These are phyloP conservation scores for Orussus abietinus DNA, from an alignment of 1,140 invertebrate species.

Conservation along the genomic window DNA sequence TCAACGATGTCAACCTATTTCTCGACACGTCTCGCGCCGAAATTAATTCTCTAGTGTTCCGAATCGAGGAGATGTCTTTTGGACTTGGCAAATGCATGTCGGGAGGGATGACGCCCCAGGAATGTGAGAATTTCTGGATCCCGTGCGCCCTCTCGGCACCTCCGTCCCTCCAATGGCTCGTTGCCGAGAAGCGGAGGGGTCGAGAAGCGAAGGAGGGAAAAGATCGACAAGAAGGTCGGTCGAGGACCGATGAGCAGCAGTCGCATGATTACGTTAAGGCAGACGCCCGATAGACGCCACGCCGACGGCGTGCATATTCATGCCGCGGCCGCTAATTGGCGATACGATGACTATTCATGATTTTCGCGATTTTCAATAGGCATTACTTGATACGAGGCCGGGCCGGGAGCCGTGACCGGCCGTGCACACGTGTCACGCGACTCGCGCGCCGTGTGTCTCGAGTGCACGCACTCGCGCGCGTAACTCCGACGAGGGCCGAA, in stretches of 20 bases:
- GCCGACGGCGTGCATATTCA: conserved; percentile 41
- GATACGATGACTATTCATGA: conserved; percentile 50
- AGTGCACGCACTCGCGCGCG: conserved; percentile 22
- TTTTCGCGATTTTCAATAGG: conserved; percentile 50
- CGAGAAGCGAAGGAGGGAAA: not conserved
- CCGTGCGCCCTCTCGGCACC: too few relatives aligned
- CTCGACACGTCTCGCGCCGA: too few relatives aligned
- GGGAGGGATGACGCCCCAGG: too few relatives aligned
- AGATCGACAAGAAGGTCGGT: conserved; percentile 19
- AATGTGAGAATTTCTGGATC: not conserved
- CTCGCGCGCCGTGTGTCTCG: conserved; percentile 12
- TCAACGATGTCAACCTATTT: too few relatives aligned
- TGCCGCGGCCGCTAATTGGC: conserved; percentile 43
- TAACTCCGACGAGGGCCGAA: too few relatives aligned
- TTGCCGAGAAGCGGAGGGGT: too few relatives aligned
- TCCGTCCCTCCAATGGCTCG: too few relatives aligned
- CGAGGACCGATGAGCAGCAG: conserved; percentile 24
- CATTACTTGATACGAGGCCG: conserved; percentile 32
- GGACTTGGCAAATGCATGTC: too few relatives aligned
- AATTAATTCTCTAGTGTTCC: too few relatives aligned
- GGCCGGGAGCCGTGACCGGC: conserved; percentile 10
- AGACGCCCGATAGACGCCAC: conserved; percentile 21
- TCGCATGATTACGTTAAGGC: conserved; percentile 29
- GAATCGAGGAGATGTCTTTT: too few relatives aligned
- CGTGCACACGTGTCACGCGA: not conserved